Conservation (phyloP, 2,113 vertebrate species). For the Phoenicopterus ruber region DNA sequence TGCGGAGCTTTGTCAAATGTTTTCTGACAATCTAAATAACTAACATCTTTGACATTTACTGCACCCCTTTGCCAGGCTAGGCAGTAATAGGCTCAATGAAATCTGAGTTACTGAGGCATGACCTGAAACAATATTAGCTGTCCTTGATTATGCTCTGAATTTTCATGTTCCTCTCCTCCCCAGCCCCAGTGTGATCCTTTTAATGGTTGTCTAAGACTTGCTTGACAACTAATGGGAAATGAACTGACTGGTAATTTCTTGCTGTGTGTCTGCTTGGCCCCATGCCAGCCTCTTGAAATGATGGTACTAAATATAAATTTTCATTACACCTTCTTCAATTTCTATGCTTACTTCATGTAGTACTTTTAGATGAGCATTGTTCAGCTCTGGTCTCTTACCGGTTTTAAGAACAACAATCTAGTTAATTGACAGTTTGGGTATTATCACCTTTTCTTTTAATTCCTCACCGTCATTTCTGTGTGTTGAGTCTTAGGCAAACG, state of each 20-base stretch:
- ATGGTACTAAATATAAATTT: conserved; percentile 58
- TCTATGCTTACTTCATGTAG: conserved; percentile 19
- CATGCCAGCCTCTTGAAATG: conserved; percentile 44
- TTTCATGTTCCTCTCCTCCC: conserved; percentile 39
- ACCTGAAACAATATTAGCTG: conserved; percentile 61
- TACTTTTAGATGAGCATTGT: conserved; percentile 30
- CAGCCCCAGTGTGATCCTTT: conserved; percentile 36
- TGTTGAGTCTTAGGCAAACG: conserved; percentile 24
- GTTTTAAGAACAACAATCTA: conserved; percentile 43
- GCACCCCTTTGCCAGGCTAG: not conserved
- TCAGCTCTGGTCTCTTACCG: not conserved
- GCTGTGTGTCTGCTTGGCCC: conserved; percentile 22
- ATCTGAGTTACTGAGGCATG: conserved; percentile 55
- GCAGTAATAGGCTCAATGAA: conserved; percentile 26
- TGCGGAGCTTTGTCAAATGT: not conserved
- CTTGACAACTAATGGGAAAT: conserved; percentile 63
- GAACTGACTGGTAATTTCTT: conserved; percentile 53
- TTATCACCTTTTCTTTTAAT: conserved; percentile 48
- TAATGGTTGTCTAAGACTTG: conserved; percentile 54
- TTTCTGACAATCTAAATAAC: conserved; percentile 46
- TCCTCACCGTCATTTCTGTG: conserved; percentile 11
- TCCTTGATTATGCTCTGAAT: conserved; percentile 53
- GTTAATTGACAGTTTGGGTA: conserved; percentile 53
- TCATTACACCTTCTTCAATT: conserved; percentile 44
- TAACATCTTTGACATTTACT: conserved; percentile 45